These are phyloP conservation scores for Gymnocephalus cernua DNA, from an alignment of 2,113 vertebrate species.

Conservation along the genomic window DNA sequence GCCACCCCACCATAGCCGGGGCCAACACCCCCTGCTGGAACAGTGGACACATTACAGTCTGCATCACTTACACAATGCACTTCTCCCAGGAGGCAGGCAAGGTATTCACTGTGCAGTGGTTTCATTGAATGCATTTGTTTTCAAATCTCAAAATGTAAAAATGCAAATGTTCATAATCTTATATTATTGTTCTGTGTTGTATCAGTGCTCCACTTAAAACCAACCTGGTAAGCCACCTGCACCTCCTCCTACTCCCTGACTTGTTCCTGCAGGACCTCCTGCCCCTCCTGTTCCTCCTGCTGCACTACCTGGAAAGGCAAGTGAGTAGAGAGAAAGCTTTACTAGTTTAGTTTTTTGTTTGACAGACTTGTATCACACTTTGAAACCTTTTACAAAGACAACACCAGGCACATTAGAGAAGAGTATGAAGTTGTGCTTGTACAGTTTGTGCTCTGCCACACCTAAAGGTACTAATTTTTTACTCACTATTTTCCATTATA, in stretches of 20 bases:
- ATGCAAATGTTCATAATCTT: background rate
- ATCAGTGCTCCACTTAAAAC: background rate
- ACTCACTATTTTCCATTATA: background rate
- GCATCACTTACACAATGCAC: background rate
- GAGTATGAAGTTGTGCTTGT: background rate
- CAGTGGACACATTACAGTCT: conserved; percentile 41
- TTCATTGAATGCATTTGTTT: conserved; percentile 3
- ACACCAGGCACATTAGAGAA: background rate
- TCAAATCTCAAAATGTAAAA: conserved; percentile 4
- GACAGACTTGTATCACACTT: background rate
- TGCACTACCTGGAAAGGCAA: conserved; percentile 40
- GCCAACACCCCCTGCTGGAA: conserved; percentile 65
- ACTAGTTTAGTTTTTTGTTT: background rate
- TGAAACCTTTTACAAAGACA: background rate
- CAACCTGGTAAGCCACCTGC: conserved; percentile 64
- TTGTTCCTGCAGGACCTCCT: conserved; percentile 58
- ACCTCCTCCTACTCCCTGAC: conserved; percentile 62
- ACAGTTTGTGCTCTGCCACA: background rate
- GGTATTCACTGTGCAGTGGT: background rate
- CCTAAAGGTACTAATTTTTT: background rate
- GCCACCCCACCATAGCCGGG: conserved; percentile 59
- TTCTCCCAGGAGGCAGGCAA: background rate
- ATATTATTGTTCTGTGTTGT: background rate
- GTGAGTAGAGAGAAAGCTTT: background rate
- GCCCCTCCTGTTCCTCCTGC: conserved; percentile 47